Evolutionary conservation across 2,888 invertebrate species (phyloP), one percentile per base, ranked within the genome.

Genomic region (Pachycephus smyrnensis): DNA sequence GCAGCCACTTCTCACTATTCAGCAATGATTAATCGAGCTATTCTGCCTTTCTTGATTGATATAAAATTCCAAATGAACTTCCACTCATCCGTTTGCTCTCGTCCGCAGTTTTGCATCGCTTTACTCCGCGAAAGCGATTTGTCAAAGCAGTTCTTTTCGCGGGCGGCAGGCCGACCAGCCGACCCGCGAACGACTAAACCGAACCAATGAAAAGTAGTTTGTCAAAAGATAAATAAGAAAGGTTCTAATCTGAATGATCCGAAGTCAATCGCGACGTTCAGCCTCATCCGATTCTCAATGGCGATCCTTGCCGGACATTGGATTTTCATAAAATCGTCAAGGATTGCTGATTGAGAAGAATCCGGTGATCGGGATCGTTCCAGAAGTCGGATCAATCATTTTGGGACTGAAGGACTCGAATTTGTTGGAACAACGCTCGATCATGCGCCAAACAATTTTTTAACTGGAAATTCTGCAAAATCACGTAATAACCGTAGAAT

Each of bases 71-170:
- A 55, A 23, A 23, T 55, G 6, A 55, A 55, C 23, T 55, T 55
- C 23, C 55, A 23, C 55, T 55, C 55, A 23, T 55, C 55, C 55
- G 55, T 55, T 55, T 55, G 1, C 23, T 55, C 71, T 31, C 31
- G 79, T 82, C 78, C 77, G 77, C 84, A 82, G 89, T 88, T 90
- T 90, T 90, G 88, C 90, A 85, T 88, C 88, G 88, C 89, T 91
- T 90, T 90, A 89, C 86, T 81, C 73, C 77, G 86, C 76, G 87
- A 90, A 90, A 90, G 90, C 86, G 88, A 88, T 87, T 89, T 86
- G 89, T 85, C 88, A 91, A 91, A 90, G 86, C 88, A 77, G 80
- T 80, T 81, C 77, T 75, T 33, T 73, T 74, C 55, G 77, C 69
- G 76, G 73, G 68, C 71, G 35, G 31, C 71, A 76, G 32, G 73